These are phyloP conservation scores for Nipponia nippon DNA, from an alignment of 2,113 vertebrate genomes.

Conservation along the genomic window DNA sequence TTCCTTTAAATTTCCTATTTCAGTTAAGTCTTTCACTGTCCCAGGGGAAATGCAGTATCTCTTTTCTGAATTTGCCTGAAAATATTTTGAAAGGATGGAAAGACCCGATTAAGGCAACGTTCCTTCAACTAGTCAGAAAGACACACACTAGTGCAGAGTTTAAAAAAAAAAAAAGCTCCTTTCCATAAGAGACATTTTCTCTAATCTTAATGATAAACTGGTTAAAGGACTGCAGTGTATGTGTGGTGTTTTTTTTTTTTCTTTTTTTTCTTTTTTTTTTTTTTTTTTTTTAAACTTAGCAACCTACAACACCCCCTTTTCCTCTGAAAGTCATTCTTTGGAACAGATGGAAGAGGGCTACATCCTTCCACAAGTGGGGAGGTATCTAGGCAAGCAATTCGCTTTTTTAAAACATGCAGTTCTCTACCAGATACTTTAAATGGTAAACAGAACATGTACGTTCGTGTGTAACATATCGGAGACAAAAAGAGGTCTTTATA, in stretches of 20 bases:
- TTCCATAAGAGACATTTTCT: neutral
- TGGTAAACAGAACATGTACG: constrained; percentile 13
- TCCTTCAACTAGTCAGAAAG: neutral
- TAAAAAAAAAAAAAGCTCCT: neutral
- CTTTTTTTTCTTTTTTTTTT: neutral
- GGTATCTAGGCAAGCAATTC: constrained; percentile 56
- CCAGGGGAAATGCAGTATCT: neutral
- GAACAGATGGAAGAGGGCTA: constrained; percentile 64
- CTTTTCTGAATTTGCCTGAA: constrained; percentile 17
- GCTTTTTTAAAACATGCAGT: constrained; percentile 43
- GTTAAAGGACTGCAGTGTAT: neutral
- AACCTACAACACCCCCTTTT: constrained; percentile 54
- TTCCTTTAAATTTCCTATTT: neutral
- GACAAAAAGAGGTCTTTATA: neutral
- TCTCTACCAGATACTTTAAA: constrained; percentile 49
- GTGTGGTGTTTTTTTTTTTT: neutral
- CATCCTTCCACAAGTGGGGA: constrained; percentile 60
- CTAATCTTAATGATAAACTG: neutral
- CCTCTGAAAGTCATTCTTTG: constrained; percentile 54
- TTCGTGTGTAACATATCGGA: neutral
- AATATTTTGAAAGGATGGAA: constrained; percentile 27
- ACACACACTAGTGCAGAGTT: neutral
- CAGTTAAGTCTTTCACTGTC: neutral
- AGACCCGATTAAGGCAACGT: neutral
- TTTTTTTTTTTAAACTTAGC: neutral